These are phyloP conservation scores for Lagodon rhomboides DNA, from an alignment of 2,797 vertebrate genomes.

Conservation along the genomic window DNA sequence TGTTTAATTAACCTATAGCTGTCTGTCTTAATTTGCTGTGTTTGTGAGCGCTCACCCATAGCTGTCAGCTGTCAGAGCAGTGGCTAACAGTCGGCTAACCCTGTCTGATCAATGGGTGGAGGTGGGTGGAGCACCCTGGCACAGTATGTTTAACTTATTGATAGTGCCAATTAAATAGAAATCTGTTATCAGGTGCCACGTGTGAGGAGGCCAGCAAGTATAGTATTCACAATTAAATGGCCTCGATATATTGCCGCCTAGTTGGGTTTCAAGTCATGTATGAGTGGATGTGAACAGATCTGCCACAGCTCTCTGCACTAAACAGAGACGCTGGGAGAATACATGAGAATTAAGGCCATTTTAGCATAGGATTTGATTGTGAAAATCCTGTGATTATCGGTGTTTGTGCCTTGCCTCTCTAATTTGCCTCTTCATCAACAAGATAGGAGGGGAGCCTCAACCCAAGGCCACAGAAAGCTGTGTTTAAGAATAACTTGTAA, in stretches of 20 bases:
- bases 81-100: conserved; percentile 15
- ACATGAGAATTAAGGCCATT: conserved; percentile 11
- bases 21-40: not conserved
- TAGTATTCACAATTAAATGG: not conserved
- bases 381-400: conserved; percentile 33
- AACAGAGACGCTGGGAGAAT: not conserved
- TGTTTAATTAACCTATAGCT: not conserved
- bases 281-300: not conserved
- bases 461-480: conserved; percentile 30
- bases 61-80: conserved; percentile 34
- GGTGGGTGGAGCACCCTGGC: conserved; percentile 27
- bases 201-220: not conserved
- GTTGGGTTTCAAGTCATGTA: not conserved
- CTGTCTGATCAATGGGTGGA: conserved; percentile 4
- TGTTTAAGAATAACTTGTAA: conserved; percentile 50
- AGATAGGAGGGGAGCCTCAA: conserved; percentile 23
- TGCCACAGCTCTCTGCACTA: conserved; percentile 1
- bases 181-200: not conserved
- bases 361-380: conserved; percentile 16
- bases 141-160: not conserved
- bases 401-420: conserved; percentile 17
- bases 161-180: not conserved
- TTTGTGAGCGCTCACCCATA: conserved; percentile 3
- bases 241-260: not conserved
- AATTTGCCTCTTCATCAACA: conserved; percentile 23